Percentiles rank a stretch among this genome's conserved stretches.
Evolutionary conservation across 2,888 invertebrate genomes (phyloP).

Genomic region (Epinotia demarniana): DNA sequence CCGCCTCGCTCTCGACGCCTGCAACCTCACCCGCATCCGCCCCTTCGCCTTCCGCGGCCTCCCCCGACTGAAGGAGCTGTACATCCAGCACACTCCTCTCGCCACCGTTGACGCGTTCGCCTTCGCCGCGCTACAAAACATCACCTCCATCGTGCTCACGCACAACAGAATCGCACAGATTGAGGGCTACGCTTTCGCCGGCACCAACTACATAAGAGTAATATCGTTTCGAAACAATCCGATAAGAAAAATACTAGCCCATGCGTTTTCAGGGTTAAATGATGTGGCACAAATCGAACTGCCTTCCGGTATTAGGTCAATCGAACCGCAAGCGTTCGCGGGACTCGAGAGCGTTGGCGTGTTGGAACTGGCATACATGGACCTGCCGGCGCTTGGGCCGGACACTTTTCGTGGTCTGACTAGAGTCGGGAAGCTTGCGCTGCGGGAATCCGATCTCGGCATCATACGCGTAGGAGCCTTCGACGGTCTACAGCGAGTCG

Average conservation of each 20-base stretch:
- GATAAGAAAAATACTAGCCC: constrained; percentile 90
- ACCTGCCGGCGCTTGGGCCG: constrained; percentile 88
- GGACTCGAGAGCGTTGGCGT: constrained; percentile 93
- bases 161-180: constrained; percentile 89
- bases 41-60: constrained; percentile 95
- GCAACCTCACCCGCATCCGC: constrained; percentile 92
- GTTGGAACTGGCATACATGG: constrained; percentile 93
- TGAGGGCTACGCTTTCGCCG: constrained; percentile 93
- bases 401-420: constrained; percentile 91
- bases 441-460: constrained; percentile 93
- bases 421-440: constrained; percentile 89
- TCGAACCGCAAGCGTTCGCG: constrained; percentile 92
- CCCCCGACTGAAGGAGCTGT: constrained; percentile 90
- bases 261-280: constrained; percentile 93
- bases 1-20: constrained; percentile 93
- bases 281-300: constrained; percentile 93
- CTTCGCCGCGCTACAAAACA: constrained; percentile 93
- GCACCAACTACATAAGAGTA: constrained; percentile 92
- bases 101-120: constrained; percentile 92
- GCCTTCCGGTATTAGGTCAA: constrained; percentile 90
- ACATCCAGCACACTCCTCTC: constrained; percentile 94
- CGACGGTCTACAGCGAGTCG: constrained; percentile 89
- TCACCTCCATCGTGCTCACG: constrained; percentile 88
- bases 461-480: constrained; percentile 90
- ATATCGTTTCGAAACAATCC: constrained; percentile 94